A percentile compares a stretch with the other conserved stretches of the same genome.
phyloP scores from a whole-genome alignment of 2,888 invertebrate genomes.

The Spodoptera exigua region DNA sequence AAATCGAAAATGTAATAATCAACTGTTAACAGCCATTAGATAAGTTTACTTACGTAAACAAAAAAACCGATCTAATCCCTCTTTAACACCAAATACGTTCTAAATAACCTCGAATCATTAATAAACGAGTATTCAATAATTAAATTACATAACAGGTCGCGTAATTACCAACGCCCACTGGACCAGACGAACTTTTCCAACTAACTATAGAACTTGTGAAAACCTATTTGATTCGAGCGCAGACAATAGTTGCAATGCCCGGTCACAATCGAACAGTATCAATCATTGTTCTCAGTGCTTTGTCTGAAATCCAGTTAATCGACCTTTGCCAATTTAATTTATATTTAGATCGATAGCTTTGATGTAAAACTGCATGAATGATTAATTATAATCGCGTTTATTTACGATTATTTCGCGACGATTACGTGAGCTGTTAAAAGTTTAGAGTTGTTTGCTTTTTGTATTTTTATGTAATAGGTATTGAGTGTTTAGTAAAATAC shows the following conservation, averaged over 20 bases:
- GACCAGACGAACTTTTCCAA: conserved; percentile 40
- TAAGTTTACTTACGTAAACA: too few relatives aligned
- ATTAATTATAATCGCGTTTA: conserved; percentile 4
- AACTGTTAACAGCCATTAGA: too few relatives aligned
- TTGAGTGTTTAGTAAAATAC: too few relatives aligned
- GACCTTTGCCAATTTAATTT: conserved; percentile 46
- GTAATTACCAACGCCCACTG: conserved; percentile 40
- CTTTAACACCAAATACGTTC: too few relatives aligned
- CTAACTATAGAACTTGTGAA: conserved; percentile 48
- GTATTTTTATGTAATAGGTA: too few relatives aligned
- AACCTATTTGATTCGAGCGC: conserved; percentile 50
- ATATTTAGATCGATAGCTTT: conserved; percentile 31
- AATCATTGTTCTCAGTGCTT: conserved; percentile 47
- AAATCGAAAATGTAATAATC: too few relatives aligned
- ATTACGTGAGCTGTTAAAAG: too few relatives aligned
- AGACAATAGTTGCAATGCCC: conserved; percentile 37
- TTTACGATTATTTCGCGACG: too few relatives aligned
- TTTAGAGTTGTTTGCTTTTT: too few relatives aligned
- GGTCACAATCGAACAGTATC: conserved; percentile 47
- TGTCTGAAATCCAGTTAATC: conserved; percentile 49
- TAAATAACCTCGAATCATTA: background rate
- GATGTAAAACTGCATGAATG: conserved; percentile 20
- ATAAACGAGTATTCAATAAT: conserved; percentile 31
- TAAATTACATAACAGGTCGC: conserved; percentile 35
- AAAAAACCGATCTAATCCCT: too few relatives aligned